Conservation (phyloP, 2,888 invertebrate species). For the Kuschelorhynchus macadamiae region DNA sequence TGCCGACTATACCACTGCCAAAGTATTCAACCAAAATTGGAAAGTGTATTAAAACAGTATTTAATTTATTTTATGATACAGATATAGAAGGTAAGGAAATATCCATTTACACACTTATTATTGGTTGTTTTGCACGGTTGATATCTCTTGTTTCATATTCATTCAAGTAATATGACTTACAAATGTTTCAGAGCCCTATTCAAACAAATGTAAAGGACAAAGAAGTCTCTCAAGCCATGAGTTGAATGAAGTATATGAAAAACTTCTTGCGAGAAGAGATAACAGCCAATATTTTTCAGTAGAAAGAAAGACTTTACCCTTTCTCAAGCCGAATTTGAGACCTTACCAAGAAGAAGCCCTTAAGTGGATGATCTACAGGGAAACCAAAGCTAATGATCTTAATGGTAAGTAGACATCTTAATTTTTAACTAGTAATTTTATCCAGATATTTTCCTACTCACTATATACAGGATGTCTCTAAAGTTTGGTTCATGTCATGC, state of each 20-base stretch:
- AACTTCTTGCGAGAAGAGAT: slow-evolving; percentile 26
- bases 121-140: too few species aligned
- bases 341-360: slow-evolving; percentile 78
- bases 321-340: slow-evolving; percentile 72
- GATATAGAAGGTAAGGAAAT: slow-evolving; percentile 43
- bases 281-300: not conserved
- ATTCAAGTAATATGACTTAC: too few species aligned
- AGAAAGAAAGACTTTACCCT: slow-evolving; percentile 53
- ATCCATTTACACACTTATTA: too few species aligned
- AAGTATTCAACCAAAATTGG: slow-evolving; percentile 58
- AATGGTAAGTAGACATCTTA: slow-evolving; percentile 48
- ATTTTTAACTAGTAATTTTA: slow-evolving; percentile 3
- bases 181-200: not conserved
- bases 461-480: too few species aligned
- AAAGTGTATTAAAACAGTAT: slow-evolving; percentile 56
- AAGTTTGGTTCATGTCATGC: too few species aligned
- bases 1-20: slow-evolving; percentile 59
- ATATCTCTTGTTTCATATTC: not conserved
- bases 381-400: slow-evolving; percentile 63
- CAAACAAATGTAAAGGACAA: slow-evolving; percentile 13
- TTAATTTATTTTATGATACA: slow-evolving; percentile 57
- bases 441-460: too few species aligned
- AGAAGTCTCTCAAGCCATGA: slow-evolving; percentile 27
- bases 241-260: slow-evolving; percentile 29
- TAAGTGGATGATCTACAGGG: slow-evolving; percentile 78